Evolutionary conservation across 2,113 vertebrate species (phyloP).

Genomic region (Syrrhaptes paradoxus): DNA sequence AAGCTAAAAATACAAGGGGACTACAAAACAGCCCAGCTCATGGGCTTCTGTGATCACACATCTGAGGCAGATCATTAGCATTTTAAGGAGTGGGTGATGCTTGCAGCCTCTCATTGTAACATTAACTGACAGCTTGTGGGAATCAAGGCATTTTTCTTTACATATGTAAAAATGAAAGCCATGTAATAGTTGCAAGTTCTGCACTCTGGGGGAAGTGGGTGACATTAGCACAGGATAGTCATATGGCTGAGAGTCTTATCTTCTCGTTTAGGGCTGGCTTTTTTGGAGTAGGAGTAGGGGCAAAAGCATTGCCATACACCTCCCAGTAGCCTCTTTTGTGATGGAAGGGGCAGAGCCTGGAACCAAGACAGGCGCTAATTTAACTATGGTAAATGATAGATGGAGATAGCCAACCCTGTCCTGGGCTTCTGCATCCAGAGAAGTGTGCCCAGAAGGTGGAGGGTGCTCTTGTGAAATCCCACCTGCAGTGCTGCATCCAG

Average conservation of each 20-base stretch:
- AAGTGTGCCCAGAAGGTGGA: too few relatives aligned
- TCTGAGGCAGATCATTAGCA: conserved; percentile 37
- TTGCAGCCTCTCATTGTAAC: background rate
- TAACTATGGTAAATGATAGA: background rate
- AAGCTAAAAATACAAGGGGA: background rate
- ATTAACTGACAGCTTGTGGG: conserved; percentile 35
- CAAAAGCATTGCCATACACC: background rate
- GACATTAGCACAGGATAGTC: background rate
- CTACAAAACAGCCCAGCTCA: background rate
- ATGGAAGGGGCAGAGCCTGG: background rate
- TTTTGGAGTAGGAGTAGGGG: background rate
- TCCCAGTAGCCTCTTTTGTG: background rate
- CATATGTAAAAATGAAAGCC: conserved; percentile 18
- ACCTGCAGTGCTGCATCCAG: too few relatives aligned
- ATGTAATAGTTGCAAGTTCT: background rate
- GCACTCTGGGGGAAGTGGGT: background rate
- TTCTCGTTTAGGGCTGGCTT: background rate
- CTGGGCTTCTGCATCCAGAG: too few relatives aligned
- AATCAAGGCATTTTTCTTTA: conserved; percentile 27
- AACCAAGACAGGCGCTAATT: background rate
- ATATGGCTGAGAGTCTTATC: background rate
- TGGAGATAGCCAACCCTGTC: too few relatives aligned
- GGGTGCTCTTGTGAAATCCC: too few relatives aligned
- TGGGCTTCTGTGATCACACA: background rate
- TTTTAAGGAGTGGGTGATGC: conserved; percentile 38